phyloP scores from a whole-genome alignment of 2,797 vertebrate genomes.

The Apodemus agrarius region DNA sequence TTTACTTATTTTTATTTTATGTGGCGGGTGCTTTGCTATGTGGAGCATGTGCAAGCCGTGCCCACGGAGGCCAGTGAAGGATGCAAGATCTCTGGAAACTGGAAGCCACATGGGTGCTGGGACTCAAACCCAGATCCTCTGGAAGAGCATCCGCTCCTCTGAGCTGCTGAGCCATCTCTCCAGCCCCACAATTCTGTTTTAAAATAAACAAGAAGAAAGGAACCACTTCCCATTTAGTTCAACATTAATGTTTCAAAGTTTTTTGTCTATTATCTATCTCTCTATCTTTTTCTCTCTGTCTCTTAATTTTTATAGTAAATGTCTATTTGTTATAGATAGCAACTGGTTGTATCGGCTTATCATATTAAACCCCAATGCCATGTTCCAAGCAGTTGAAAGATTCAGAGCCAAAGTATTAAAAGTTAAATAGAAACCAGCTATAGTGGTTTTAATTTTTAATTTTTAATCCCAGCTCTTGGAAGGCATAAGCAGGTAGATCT shows the following conservation, averaged over 20 bases:
- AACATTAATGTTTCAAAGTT: not conserved
- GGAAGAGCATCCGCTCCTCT: not conserved
- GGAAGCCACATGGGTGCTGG: not conserved
- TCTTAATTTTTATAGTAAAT: not conserved
- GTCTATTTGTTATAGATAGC: not conserved
- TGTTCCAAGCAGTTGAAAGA: not conserved
- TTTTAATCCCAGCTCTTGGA: not conserved
- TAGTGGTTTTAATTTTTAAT: not conserved
- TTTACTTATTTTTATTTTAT: not conserved
- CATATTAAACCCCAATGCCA: not conserved
- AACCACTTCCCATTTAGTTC: not conserved
- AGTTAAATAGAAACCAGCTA: not conserved
- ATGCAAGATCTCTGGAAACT: not conserved
- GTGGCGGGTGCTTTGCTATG: not conserved
- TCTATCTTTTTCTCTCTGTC: not conserved
- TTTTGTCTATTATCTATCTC: not conserved
- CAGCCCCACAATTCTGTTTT: not conserved
- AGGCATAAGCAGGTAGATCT: not conserved
- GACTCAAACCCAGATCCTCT: not conserved
- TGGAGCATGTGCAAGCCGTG: not conserved
- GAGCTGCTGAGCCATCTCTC: not conserved
- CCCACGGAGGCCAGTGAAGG: not conserved
- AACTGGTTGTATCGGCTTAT: not conserved
- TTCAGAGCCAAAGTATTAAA: not conserved
- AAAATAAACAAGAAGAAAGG: conserved; percentile 34